Evolutionary conservation across 2,888 invertebrate genomes (phyloP), one percentile per base, ranked within the genome.

Genomic region (Gnatocerus cornutus): DNA sequence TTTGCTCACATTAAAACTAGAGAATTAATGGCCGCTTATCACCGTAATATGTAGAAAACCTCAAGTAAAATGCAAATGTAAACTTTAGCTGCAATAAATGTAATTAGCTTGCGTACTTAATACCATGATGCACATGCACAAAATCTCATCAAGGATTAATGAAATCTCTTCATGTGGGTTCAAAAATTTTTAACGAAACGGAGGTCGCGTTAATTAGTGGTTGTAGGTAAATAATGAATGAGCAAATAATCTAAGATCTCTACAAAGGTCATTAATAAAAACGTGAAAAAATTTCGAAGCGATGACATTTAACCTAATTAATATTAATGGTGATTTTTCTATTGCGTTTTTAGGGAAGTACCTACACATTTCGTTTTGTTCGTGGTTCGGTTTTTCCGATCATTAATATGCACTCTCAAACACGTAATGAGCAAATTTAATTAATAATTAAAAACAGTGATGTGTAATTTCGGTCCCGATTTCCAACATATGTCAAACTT

Each of bases 291-390:
- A 55, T 39, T 55, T 37, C 8, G 53, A 55, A 21, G 21, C 14
- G 37, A 55, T 55, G 37, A 39, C 37, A 55, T 55, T 55, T 55
- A n/a, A 37, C n/a, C 37, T 55, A 39, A 55, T 55, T 55, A 55
- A 55, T 55, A 55, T 55, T 55, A 55, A 55, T 37, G 53, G 37
- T 12, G 10, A 13, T 52, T 52, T 52, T 52, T 30, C 14, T 4
- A 10, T 37, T 13, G 16, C 53, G 12, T 37, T 55, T 10, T 43
- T 55, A 37, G 39, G 53, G 13, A 55, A 55, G n/a, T 39, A 55
- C 53, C n/a, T n/a, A n/a, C 21, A 55, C 39, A 8, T 55, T n/a
- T 13, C 30, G 39, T 10, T 37, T 55, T n/a, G 13, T 16, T 14
- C n/a, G 33, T 52, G 7, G 9, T 30, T 52, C n/a, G 53, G 53